Base-by-base conservation (phyloP, 2,888 invertebrate species). In the Zootermopsis nevadensis region DNA sequence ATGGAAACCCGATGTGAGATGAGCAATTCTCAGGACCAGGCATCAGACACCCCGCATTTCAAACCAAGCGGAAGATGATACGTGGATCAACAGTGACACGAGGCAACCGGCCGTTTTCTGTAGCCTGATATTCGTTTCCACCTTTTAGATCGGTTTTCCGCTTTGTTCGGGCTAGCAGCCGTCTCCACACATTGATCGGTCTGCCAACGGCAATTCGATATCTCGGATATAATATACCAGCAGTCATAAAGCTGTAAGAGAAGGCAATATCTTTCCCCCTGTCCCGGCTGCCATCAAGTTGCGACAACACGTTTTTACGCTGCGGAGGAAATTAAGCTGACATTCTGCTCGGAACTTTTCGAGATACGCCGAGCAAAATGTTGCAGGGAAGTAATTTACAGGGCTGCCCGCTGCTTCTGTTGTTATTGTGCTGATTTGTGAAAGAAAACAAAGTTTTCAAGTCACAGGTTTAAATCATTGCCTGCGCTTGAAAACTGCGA, bases 191-290 rank as follows among this genome's bases (percentile, higher is more conserved):
- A n/a, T 60, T 27, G 60, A 60, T 60, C 27, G n/a, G 6, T 38
- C 74, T 74, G 42, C 74, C 74, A 74, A 38, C 2, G n/a, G 74
- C 74, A 74, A 38, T 33, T 38, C 74, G 38, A 74, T 74, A 74
- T 24, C 33, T 33, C 33, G 15, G 69, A 69, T 69, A 69, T 69
- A 33, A 74, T 74, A 42, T 8, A 74, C 74, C 74, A 38, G n/a
- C 38, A 74, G 74, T 74, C 74, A 74, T 74, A 74, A 74, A 74
- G 74, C 69, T 69, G 22, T 69, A 69, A 31, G 33, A 24, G n/a
- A 38, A 33, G n/a, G 74, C 74, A 74, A 74, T 74, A 74, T 74
- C 74, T 74, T 38, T 38, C 30, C 31, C 31, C 33, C 33, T 4
- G 0, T 22, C n/a, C 66, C 66, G 27, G 1, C 33, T 31, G 10